A percentile compares a stretch with the other conserved stretches of the same genome.
phyloP scores from a whole-genome alignment of 2,888 invertebrate species.

The Ectemnius continuus region DNA sequence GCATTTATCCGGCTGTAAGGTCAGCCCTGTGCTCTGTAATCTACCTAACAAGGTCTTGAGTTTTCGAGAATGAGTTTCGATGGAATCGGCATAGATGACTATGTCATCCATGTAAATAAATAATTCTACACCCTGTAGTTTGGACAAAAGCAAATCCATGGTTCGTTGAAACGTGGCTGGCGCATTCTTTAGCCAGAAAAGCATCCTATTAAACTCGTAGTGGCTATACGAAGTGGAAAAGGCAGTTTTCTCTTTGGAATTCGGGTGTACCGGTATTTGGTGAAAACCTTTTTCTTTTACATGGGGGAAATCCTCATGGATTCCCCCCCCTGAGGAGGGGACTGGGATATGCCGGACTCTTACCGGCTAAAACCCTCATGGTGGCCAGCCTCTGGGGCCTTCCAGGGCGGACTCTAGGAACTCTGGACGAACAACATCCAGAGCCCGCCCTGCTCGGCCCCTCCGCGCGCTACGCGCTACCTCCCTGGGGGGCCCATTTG shows the following conservation, averaged over 20 bases:
- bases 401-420: no score
- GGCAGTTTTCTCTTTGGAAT: neutral
- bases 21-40: neutral
- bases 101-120: slow-evolving; percentile 1
- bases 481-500: no score
- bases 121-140: neutral
- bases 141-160: neutral
- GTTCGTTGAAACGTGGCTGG: neutral
- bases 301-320: no score
- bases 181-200: neutral
- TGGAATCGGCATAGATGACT: neutral
- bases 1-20: neutral
- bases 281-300: no score
- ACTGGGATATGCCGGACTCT: no score
- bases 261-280: neutral
- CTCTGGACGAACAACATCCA: no score
- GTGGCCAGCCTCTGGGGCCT: no score
- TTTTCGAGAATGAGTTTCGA: neutral
- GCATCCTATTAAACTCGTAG: neutral
- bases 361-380: no score
- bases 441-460: no score
- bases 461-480: no score
- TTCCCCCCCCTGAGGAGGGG: no score
- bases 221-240: neutral
- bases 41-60: neutral